phyloP scores from a whole-genome alignment of 2,113 vertebrate genomes.

The Pterocles burchelli region DNA sequence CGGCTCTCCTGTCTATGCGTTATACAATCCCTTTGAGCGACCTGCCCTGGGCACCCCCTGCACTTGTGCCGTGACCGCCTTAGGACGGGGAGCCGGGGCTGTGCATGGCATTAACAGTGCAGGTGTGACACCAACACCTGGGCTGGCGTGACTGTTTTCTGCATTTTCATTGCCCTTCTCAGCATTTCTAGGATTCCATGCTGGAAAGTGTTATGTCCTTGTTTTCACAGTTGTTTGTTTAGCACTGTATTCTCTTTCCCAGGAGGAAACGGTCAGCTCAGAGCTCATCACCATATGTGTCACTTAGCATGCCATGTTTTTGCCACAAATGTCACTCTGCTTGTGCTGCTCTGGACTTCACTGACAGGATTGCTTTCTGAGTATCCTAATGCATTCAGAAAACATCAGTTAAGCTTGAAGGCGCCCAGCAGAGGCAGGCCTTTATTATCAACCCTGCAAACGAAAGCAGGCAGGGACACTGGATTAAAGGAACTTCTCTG shows the following conservation, averaged over 20 bases:
- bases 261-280: background rate
- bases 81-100: background rate
- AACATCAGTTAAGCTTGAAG: background rate
- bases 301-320: background rate
- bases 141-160: background rate
- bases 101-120: fast-evolving
- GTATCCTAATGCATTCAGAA: background rate
- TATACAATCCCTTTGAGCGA: background rate
- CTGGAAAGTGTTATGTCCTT: background rate
- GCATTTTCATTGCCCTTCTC: background rate
- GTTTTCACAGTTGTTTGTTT: background rate
- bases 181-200: background rate
- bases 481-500: background rate
- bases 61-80: background rate
- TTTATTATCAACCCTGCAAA: background rate
- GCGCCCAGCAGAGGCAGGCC: background rate
- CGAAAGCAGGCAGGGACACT: background rate
- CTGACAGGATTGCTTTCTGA: background rate
- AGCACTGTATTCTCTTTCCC: background rate
- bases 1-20: background rate
- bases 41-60: background rate
- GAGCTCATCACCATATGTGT: background rate
- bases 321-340: background rate
- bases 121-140: background rate
- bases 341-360: background rate